phyloP scores from a whole-genome alignment of 2,888 invertebrate species.

The Pachycephus smyrnensis region DNA sequence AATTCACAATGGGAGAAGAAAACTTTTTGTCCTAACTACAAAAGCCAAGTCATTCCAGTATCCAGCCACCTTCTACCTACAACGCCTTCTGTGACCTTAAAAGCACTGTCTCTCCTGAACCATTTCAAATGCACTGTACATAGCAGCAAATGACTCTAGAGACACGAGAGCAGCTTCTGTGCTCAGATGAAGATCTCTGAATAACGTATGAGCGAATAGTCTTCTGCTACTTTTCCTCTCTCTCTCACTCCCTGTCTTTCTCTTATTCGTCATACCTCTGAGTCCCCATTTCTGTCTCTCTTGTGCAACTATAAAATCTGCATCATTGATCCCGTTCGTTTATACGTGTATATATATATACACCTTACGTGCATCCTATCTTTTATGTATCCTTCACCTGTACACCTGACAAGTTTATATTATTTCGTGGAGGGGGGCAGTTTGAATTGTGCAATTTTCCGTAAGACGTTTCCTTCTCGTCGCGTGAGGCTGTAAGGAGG shows the following conservation, averaged over 20 bases:
- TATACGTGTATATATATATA: background rate
- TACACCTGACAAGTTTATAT: background rate
- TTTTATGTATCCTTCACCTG: background rate
- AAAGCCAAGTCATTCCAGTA: background rate
- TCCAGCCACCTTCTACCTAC: background rate
- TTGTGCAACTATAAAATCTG: background rate
- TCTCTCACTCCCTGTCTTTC: background rate
- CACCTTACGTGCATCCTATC: too few relatives aligned
- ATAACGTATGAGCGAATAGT: background rate
- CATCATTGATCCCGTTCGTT: background rate
- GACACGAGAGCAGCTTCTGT: background rate
- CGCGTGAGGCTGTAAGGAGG: background rate
- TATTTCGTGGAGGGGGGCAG: background rate
- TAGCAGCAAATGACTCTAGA: background rate
- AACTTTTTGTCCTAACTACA: background rate
- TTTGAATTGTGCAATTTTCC: background rate
- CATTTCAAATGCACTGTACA: background rate
- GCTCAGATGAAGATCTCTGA: background rate
- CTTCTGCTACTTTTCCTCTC: background rate
- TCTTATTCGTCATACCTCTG: background rate
- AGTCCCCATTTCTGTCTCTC: background rate
- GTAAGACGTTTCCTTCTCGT: background rate
- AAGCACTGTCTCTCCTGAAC: background rate
- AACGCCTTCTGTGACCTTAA: background rate
- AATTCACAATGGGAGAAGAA: background rate